A percentile compares a stretch with the other conserved stretches of the same genome.
Evolutionary conservation across 1,140 invertebrate species (phyloP).

Genomic region (Drosophila gunungcola): DNA sequence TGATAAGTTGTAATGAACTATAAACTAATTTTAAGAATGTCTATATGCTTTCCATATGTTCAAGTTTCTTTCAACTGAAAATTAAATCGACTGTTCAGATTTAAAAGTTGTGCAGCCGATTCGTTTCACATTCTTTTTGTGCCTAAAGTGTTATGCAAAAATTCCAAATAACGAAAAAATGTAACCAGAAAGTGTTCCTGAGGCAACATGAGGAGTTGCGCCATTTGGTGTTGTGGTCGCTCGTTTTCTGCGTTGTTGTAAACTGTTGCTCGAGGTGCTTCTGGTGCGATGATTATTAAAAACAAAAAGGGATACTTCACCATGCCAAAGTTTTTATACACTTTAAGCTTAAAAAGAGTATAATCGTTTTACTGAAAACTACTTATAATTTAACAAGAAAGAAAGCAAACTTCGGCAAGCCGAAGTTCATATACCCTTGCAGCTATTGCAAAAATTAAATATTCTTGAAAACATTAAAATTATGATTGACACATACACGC

Average conservation of each 20-base stretch:
- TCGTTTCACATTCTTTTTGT: conserved; percentile 2
- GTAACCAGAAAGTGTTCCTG: conserved; percentile 30
- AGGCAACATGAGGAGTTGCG: conserved; percentile 38
- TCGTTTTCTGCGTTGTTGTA: conserved; percentile 25
- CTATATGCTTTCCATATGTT: background rate
- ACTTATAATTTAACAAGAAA: no score
- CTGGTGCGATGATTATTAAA: conserved; percentile 44
- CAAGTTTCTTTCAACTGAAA: background rate
- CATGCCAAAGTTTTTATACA: background rate
- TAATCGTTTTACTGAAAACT: no score
- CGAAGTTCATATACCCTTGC: no score
- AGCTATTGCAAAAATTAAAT: no score
- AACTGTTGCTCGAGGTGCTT: conserved; percentile 42
- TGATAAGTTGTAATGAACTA: no score
- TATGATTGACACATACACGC: no score
- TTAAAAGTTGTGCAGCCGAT: conserved; percentile 4
- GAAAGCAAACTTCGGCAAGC: no score
- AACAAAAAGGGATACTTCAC: conserved; percentile 2
- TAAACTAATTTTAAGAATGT: no score
- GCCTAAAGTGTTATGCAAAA: conserved; percentile 28
- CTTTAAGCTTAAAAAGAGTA: background rate
- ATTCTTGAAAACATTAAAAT: no score
- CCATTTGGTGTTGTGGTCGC: conserved; percentile 36
- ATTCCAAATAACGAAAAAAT: conserved; percentile 18
- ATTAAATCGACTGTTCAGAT: conserved; percentile 10